Conservation (phyloP, 2,113 vertebrate genomes). For the Crotalus helleri region DNA sequence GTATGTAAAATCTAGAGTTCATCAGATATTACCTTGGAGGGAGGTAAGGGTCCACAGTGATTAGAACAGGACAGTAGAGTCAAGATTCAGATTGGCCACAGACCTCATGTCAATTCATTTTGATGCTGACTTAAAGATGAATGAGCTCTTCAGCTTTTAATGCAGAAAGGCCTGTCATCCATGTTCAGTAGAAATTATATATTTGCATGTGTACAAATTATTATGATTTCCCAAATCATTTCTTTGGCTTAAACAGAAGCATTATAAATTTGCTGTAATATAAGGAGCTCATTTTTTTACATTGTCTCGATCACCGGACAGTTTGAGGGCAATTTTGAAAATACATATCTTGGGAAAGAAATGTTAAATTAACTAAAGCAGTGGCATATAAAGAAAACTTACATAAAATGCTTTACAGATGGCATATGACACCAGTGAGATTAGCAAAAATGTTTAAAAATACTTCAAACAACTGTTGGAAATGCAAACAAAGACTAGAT, state of each 20-base stretch:
- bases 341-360: neutral
- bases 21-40: neutral
- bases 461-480: no score
- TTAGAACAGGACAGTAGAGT: neutral
- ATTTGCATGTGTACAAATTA: neutral
- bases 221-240: neutral
- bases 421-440: no score
- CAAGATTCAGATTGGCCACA: neutral
- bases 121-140: neutral
- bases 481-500: no score
- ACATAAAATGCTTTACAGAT: no score
- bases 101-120: neutral
- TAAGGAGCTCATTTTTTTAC: neutral
- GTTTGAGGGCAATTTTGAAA: neutral
- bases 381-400: no score
- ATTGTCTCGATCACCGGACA: neutral
- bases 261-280: neutral
- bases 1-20: neutral
- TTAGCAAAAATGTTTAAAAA: no score
- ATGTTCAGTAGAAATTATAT: neutral
- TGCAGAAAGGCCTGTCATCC: neutral
- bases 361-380: no score
- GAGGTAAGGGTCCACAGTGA: neutral
- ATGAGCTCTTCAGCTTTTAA: neutral
- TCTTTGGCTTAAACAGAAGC: neutral